Base-by-base conservation (phyloP, 2,888 invertebrate species). In the Tetranychus piercei region DNA sequence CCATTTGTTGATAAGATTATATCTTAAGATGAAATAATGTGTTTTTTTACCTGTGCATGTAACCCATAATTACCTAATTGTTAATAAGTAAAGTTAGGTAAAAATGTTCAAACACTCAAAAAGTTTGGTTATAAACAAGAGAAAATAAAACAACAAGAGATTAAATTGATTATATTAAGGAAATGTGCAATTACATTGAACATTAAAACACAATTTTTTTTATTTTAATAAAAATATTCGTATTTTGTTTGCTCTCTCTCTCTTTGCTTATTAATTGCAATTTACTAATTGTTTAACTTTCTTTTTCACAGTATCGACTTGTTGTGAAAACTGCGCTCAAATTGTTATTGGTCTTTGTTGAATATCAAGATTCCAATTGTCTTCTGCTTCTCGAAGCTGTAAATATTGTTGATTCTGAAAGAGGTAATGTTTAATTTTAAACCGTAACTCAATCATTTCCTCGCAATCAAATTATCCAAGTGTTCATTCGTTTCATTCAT, bases 271-370 rank as follows among this genome's bases (percentile, higher is more conserved):
- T n/a, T 22, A 18, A 15, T 64, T n/a, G 15, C 67, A 22, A 11
- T n/a, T 67, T 22, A 22, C 11, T 67, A 9, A 9, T 22, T 67
- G 20, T 67, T 7, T 22, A 6, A 18, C n/a, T 67, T n/a, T 67
- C 67, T 67, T 55, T 20, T 6, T 1, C 74, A 70, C 80, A 86
- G 86, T 96, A 92, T 85, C 89, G 96, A 44, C 87, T 97, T 80
- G 95, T 99, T 66, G 94, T 97, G 76, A 99, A 99, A 86, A 99
- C 96, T 9, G 93, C 97, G 1, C 86, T 99, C 76, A 99, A 99
- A 84, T 86, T 99, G 72, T 86, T 99, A 74, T 87, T 99, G 79
- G 96, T 99, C 70, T 99, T 99, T 84, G 94, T 97, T 73, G 99
- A 99, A 84, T 99, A 99, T 83, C 91, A 93, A 18, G 97, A 97